phyloP scores from a whole-genome alignment of 2,113 vertebrate species.

The Lophochroa leadbeateri region DNA sequence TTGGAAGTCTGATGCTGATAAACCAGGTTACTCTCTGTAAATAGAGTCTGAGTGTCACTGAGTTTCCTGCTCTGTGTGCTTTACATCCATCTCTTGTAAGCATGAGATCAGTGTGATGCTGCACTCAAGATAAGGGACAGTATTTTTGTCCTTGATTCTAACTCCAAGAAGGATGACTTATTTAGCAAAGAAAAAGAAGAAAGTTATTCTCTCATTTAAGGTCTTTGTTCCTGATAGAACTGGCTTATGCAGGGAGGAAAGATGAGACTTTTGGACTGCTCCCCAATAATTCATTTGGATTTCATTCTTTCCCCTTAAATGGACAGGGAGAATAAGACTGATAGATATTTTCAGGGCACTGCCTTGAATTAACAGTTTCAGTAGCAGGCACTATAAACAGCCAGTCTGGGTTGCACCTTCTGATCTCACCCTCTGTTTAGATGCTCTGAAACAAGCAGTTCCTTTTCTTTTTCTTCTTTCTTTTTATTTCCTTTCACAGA shows the following conservation, averaged over 20 bases:
- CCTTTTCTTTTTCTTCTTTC: neutral
- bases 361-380: slow-evolving; percentile 35
- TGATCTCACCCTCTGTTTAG: slow-evolving; percentile 15
- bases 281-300: neutral
- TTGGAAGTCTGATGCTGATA: neutral
- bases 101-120: neutral
- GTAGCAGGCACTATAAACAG: neutral
- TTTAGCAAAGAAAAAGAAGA: neutral
- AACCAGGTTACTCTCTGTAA: neutral
- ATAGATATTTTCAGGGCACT: neutral
- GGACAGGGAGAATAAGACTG: neutral
- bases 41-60: neutral
- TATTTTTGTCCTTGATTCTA: neutral
- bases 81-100: neutral
- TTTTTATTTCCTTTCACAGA: slow-evolving; percentile 28
- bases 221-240: neutral
- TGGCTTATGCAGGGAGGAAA: neutral
- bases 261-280: slow-evolving; percentile 11
- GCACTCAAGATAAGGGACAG: neutral
- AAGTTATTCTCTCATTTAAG: neutral
- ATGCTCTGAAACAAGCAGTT: neutral
- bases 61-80: neutral
- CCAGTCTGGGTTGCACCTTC: neutral
- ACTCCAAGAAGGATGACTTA: neutral
- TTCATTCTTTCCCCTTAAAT: slow-evolving; percentile 55